phyloP scores from a whole-genome alignment of 2,797 vertebrate species.

The Menidia menidia region DNA sequence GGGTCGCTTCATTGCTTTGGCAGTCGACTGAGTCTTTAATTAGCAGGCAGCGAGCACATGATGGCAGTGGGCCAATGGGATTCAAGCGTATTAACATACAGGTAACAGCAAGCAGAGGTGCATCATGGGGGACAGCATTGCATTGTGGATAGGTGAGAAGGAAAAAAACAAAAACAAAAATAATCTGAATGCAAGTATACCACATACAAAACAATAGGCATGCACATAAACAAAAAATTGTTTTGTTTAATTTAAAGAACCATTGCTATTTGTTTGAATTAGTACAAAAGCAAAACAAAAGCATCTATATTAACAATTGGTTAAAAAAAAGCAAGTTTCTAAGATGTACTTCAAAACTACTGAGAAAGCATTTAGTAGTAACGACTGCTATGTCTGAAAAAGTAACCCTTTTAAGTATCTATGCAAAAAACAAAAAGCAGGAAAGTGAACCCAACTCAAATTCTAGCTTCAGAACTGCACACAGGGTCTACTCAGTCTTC shows the following conservation, averaged over 20 bases:
- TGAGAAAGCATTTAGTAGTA: constrained; percentile 67
- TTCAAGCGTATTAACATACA: constrained; percentile 99
- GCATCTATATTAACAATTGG: constrained; percentile 93
- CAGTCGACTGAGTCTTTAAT: constrained; percentile 99
- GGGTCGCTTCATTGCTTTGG: constrained; percentile 99
- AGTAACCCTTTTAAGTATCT: constrained; percentile 26
- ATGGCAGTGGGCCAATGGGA: constrained; percentile 99
- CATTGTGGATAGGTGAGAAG: constrained; percentile 99
- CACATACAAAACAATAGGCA: constrained; percentile 99
- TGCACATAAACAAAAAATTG: constrained; percentile 96
- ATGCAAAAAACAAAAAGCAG: constrained; percentile 50
- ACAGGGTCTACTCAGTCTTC: constrained; percentile 24
- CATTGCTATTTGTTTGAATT: constrained; percentile 93
- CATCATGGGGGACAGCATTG: constrained; percentile 99
- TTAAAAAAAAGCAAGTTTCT: constrained; percentile 87
- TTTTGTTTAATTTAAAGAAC: constrained; percentile 91
- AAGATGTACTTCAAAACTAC: constrained; percentile 67
- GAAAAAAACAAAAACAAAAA: constrained; percentile 92
- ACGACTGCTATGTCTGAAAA: constrained; percentile 54
- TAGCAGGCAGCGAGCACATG: constrained; percentile 99
- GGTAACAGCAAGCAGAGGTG: constrained; percentile 99
- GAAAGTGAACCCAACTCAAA: constrained; percentile 49
- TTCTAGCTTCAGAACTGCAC: constrained; percentile 25
- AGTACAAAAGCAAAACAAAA: constrained; percentile 85
- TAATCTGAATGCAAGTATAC: constrained; percentile 99